Evolutionary conservation across 2,888 invertebrate genomes (phyloP), one percentile per base, ranked within the genome.

Genomic region (Drosophila phalerata): DNA sequence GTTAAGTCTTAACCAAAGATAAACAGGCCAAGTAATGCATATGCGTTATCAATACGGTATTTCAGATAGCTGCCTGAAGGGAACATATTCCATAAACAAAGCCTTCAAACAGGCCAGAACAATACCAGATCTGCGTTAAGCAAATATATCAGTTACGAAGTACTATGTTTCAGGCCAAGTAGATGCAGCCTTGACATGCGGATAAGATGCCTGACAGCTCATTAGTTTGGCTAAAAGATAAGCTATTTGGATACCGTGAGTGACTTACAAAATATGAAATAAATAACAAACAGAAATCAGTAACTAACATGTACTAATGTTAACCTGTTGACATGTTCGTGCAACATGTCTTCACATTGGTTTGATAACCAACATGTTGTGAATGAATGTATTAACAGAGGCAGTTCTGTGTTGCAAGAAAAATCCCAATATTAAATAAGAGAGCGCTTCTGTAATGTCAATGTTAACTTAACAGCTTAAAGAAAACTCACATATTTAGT

Each of bases 81-180:
- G 40, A 22, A 28, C 30, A 28, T 17, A 13, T 45, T 37, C 25
- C 9, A 11, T 15, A 25, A 11, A 51, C 15, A 25, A 43, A 30
- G 15, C 8, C 25, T n/a, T 15, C 6, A 34, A 28, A 8, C 38
- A 25, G 38, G 2, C 22, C 13, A 53, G 3, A 45, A 34, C n/a
- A 49, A 38, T 53, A 42, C 11, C 3, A 10, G 15, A 22, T 8
- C 52, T 51, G 58, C 22, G 65, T 8, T 66, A 82, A 75, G 75
- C 79, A 85, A 64, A 61, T 43, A 82, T 76, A 76, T 79, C 69
- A 68, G 60, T 82, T 82, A 71, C 69, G 38, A 15, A 38, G 37
- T 11, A 13, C 15, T 11, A 5, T 2, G 42, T 11, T 10, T 4
- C 5, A 11, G 22, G 2, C 19, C 6, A 22, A 22, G 43, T 22